Percentiles rank a stretch among this genome's conserved stretches.
phyloP scores from a whole-genome alignment of 1,140 invertebrate species.

The Hypothenemus hampei region DNA sequence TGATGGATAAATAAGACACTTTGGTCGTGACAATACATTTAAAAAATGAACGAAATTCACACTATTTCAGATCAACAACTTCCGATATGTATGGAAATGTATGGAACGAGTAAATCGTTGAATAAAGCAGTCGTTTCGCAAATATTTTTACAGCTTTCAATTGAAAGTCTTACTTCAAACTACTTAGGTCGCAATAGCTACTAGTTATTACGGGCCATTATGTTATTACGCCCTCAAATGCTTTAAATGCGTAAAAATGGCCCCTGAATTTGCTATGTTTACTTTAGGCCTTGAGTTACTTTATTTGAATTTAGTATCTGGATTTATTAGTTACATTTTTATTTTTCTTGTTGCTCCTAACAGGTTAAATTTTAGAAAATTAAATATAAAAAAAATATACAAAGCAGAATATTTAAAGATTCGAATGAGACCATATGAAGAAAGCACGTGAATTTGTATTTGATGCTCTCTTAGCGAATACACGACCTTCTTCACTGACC shows the following conservation, averaged over 20 bases:
- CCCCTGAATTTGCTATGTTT: slow-evolving; percentile 38
- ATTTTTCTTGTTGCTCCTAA: slow-evolving; percentile 7
- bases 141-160: slow-evolving; percentile 32
- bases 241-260: slow-evolving; percentile 42
- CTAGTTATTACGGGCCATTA: slow-evolving; percentile 42
- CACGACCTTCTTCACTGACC: slow-evolving; percentile 1
- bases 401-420: too few relatives aligned
- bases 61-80: neutral
- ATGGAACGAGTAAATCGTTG: neutral
- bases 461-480: neutral
- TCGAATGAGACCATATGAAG: too few relatives aligned
- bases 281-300: slow-evolving; percentile 32
- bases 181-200: slow-evolving; percentile 37
- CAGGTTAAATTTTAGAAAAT: too few relatives aligned
- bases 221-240: slow-evolving; percentile 44
- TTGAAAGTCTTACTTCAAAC: slow-evolving; percentile 36
- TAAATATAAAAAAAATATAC: too few relatives aligned
- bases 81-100: too few relatives aligned
- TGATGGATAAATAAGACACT: too few relatives aligned
- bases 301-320: slow-evolving; percentile 12
- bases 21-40: slow-evolving; percentile 34
- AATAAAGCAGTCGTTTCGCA: slow-evolving; percentile 4
- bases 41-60: slow-evolving; percentile 18
- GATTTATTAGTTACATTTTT: slow-evolving; percentile 5
- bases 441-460: too few relatives aligned